Percentiles rank a stretch among this genome's conserved stretches.
Conservation (phyloP, 1,140 invertebrate genomes). For the Leptopilina boulardi region DNA sequence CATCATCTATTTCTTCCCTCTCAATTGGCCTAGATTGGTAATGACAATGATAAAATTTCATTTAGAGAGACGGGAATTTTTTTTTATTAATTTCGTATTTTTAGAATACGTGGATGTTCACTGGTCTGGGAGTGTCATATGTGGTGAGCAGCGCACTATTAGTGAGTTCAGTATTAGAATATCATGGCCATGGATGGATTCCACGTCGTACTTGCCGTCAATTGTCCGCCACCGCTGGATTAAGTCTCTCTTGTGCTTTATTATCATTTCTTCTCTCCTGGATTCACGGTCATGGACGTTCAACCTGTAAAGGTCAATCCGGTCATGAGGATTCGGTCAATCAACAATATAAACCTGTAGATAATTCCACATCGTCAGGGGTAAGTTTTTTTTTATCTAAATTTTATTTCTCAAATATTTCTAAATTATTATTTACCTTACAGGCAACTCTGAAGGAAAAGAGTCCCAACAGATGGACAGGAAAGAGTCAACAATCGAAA, state of each 20-base stretch:
- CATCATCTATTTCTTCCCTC: conserved; percentile 86
- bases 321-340: conserved; percentile 65
- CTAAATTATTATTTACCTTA: conserved; percentile 20
- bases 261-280: conserved; percentile 71
- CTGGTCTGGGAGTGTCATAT: conserved; percentile 71
- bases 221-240: conserved; percentile 67
- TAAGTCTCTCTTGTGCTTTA: conserved; percentile 70
- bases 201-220: conserved; percentile 71
- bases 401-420: conserved; percentile 1
- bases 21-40: conserved; percentile 89
- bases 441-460: conserved; percentile 71
- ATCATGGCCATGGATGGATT: conserved; percentile 71
- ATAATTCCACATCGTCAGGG: conserved; percentile 73
- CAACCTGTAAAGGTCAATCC: conserved; percentile 62
- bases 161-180: conserved; percentile 71
- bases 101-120: conserved; percentile 74
- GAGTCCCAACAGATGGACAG: conserved; percentile 68
- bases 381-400: conserved; percentile 50
- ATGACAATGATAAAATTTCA: no score
- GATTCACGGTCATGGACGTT: conserved; percentile 66
- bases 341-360: conserved; percentile 73
- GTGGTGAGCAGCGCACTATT: conserved; percentile 68
- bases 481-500: conserved; percentile 66
- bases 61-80: no score
- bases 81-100: conserved; percentile 40